These are phyloP conservation scores for Microcaecilia unicolor DNA, from an alignment of 2,797 vertebrate genomes.

Conservation along the genomic window DNA sequence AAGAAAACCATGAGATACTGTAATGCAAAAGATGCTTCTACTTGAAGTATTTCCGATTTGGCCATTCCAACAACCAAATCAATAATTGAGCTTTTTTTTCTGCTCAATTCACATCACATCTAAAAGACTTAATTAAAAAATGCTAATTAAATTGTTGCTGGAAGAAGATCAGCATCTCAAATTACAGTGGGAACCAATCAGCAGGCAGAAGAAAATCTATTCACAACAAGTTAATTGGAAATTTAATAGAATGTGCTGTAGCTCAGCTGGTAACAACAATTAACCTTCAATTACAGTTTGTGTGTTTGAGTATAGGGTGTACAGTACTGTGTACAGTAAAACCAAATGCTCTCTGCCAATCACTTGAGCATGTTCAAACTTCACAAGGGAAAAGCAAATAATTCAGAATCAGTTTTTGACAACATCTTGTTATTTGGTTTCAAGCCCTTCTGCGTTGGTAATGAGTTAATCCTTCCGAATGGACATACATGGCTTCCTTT, in stretches of 20 bases:
- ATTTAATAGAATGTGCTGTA: conserved; percentile 2
- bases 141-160: conserved; percentile 15
- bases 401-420: too few relatives aligned
- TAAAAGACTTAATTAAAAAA: conserved; percentile 30
- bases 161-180: conserved; percentile 11
- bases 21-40: not conserved
- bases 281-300: conserved; percentile 10
- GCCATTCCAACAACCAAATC: conserved; percentile 6
- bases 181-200: conserved; percentile 1
- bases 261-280: conserved; percentile 2
- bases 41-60: too few relatives aligned
- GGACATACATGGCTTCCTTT: too few relatives aligned
- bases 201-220: conserved; percentile 4
- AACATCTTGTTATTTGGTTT: too few relatives aligned
- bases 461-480: too few relatives aligned
- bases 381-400: too few relatives aligned
- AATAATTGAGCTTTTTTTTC: conserved; percentile 11
- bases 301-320: conserved; percentile 9
- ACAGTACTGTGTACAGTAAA: too few relatives aligned
- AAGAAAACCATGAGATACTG: not conserved
- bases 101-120: conserved; percentile 14
- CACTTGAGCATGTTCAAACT: too few relatives aligned
- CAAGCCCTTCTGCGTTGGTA: too few relatives aligned
- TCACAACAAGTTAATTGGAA: not conserved
- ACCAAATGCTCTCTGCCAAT: too few relatives aligned